Base-by-base conservation (phyloP, 2,113 vertebrate genomes). In the Lates calcarifer region DNA sequence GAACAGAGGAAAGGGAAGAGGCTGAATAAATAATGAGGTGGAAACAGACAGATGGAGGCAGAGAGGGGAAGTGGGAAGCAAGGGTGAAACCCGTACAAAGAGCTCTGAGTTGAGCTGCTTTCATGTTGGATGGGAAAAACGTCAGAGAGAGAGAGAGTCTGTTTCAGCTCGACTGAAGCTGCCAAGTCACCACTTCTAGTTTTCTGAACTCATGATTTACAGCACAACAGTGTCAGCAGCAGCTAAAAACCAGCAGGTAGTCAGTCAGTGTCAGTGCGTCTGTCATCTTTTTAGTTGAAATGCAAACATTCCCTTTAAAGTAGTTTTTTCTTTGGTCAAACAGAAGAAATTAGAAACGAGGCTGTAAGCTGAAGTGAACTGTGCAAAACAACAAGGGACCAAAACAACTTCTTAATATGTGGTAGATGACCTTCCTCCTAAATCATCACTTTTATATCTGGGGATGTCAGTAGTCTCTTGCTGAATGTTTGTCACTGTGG, bases 21-120 rank as follows among this genome's bases (percentile, higher is more conserved):
- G 35, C 64, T 72, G 74, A 73, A 81, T 77, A 77, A 77, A 60
- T 79, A 74, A 63, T 58, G 66, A 79, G 49, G 39, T 64, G 15
- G 63, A 74, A 51, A 57, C 8, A 61, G 35, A 68, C 28, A 31
- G 78, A 83, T 53, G 63, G 26, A 13, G 29, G 43, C 22, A 75
- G 6, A 43, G 53, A 43, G 15, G 20, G 47, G 61, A 39, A 45
- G 43, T 26, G 57, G 45, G 24, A 66, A 39, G 13, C 4, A 15
- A 51, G 13, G 60, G 33, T 60, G 33, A 51, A 29, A 63, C 6
- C 3, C 2, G 47, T 22, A 24, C 7, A 9, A 39, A 47, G 22
- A 66, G 31, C 14, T 60, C 10, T n/a, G 28, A 69, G 29, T n/a
- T 29, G 6, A 3, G 41, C 29, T 39, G 51, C 47, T 77, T 45